Conservation (phyloP, 2,113 vertebrate genomes). For the Charadrius vociferus region DNA sequence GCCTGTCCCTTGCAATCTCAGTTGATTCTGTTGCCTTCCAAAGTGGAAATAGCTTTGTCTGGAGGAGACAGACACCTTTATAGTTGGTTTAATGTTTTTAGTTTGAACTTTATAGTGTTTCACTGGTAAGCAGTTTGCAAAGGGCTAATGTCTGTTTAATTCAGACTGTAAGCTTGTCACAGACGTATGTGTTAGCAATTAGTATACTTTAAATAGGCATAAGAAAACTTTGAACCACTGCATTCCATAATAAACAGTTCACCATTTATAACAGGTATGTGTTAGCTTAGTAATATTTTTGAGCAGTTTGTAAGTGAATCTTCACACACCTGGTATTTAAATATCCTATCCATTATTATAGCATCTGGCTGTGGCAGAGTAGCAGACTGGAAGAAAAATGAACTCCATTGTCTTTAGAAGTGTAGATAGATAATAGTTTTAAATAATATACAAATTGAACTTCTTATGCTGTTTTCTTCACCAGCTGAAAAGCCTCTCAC, state of each 20-base stretch:
- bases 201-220: not conserved
- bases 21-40: not conserved
- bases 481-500: slow-evolving; percentile 52
- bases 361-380: not conserved
- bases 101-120: not conserved
- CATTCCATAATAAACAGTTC: not conserved
- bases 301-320: not conserved
- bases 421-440: not conserved
- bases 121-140: not conserved
- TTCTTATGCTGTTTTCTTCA: slow-evolving; percentile 27
- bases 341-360: not conserved
- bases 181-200: not conserved
- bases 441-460: not conserved
- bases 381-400: not conserved
- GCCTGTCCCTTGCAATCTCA: not conserved
- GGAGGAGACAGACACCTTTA: not conserved
- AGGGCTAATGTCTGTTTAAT: not conserved
- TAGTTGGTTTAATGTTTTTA: not conserved
- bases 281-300: not conserved
- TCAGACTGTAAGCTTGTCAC: not conserved
- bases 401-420: not conserved
- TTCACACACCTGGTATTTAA: not conserved
- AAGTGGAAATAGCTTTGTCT: not conserved
- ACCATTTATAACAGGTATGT: not conserved
- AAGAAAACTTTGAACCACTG: not conserved